Evolutionary conservation across 1,140 invertebrate genomes (phyloP), one percentile per base, ranked within the genome.

Genomic region (Heterodera schachtii): DNA sequence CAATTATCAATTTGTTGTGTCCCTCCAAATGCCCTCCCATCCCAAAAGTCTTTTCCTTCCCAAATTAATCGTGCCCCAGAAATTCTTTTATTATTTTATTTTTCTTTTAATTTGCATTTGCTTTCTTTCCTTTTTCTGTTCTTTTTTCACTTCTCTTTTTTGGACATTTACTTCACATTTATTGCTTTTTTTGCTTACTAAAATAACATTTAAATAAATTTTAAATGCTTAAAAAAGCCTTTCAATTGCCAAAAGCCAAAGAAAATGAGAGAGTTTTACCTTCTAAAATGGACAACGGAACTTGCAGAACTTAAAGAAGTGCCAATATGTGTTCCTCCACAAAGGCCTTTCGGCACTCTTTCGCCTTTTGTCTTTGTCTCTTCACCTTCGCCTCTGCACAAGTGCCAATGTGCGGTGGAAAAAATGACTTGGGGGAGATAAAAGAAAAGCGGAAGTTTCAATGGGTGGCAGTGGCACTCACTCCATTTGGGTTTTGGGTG

Each of bases 1-100:
- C 49, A 6, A 52, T 52, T 6, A 2, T 52, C 11, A 11, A 6
- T 8, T 52, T 52, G 6, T 11, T 52, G 49, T 52, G 6, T 31
- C 21, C 69, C 69, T 19, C 69, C 69, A 9, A 9, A 6, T 41
- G n/a, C 69, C 69, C 69, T 71, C 69, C 69, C 7, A 41, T 71
- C 69, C 69, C 69, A 71, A 43, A 52, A 71, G 31, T 71, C 69
- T 71, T 71, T 71, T 41, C 57, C 57, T 60, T 52, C 57, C 57
- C 57, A 13, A 60, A 60, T 60, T 16, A 16, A 60, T 60, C 57
- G 57, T 60, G 57, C 57, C 57, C 57, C 57, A 60, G 57, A 60
- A 19, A 60, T 19, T 60, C 19, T 60, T 52, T 52, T 11, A 6
- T 8, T 6, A 49, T 49, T 49, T 49, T 49, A 4, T 49, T 49